Conservation (phyloP, 2,797 vertebrate genomes). For the Girardinus metallicus region DNA sequence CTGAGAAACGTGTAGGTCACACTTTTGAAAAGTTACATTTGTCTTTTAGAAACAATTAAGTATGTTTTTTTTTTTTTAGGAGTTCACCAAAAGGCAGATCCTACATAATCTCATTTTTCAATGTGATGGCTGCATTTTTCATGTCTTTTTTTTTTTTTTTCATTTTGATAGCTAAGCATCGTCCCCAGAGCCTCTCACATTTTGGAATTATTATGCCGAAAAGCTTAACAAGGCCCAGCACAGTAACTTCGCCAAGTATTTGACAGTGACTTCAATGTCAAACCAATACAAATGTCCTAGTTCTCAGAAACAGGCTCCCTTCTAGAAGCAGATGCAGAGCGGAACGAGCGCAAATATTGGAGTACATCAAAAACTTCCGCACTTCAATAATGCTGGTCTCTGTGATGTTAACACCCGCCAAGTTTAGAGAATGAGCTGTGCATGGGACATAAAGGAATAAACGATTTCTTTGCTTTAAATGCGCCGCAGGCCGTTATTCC, state of each 20-base stretch:
- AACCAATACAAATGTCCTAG: neutral
- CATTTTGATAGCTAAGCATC: neutral
- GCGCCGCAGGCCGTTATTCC: neutral
- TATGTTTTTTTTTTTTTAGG: neutral
- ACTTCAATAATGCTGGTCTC: neutral
- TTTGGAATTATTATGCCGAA: neutral
- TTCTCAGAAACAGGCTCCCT: neutral
- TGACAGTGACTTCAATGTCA: neutral
- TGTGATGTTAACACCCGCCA: neutral
- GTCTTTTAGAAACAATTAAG: neutral
- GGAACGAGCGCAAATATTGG: neutral
- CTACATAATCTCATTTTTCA: neutral
- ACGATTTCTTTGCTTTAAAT: neutral
- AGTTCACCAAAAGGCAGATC: neutral
- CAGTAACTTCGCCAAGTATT: neutral
- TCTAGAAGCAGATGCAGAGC: neutral
- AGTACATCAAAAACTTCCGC: neutral
- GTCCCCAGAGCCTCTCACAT: neutral
- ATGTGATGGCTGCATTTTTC: neutral
- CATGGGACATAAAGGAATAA: neutral
- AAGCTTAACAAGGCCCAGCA: neutral
- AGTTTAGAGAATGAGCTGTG: neutral
- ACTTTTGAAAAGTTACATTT: neutral
- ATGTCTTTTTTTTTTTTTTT: neutral
- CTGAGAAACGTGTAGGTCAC: neutral